Conservation (phyloP, 2,113 vertebrate species). For the Stegastes partitus region DNA sequence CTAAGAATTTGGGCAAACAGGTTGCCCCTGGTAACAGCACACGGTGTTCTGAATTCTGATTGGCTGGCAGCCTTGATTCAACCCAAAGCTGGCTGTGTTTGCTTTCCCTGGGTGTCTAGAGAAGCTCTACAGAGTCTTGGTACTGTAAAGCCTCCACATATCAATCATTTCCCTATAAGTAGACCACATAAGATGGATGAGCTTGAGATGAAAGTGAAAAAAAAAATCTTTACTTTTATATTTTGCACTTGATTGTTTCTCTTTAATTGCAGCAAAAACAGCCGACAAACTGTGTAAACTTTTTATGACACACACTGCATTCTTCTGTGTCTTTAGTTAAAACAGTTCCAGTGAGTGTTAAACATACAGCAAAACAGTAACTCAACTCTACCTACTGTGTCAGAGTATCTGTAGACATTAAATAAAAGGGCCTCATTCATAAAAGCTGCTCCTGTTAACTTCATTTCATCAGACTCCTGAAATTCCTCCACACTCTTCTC, state of each 20-base stretch:
- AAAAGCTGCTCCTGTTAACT: conserved; percentile 23
- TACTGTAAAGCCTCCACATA: conserved; percentile 32
- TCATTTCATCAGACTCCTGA: conserved; percentile 51
- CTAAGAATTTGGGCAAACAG: conserved; percentile 79
- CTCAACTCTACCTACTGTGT: no score
- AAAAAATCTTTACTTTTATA: not conserved
- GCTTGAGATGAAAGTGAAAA: not conserved
- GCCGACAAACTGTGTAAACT: no score
- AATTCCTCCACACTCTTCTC: conserved; percentile 51
- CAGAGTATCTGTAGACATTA: no score
- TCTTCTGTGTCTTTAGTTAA: no score
- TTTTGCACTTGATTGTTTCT: not conserved
- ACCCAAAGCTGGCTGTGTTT: conserved; percentile 71
- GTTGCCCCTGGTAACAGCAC: conserved; percentile 80
- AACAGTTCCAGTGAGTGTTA: no score
- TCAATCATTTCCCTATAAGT: not conserved
- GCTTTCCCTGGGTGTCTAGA: conserved; percentile 68
- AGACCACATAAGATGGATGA: not conserved
- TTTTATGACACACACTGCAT: no score
- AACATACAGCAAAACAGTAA: no score
- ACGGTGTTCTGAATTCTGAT: conserved; percentile 73
- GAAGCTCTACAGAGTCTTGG: conserved; percentile 53
- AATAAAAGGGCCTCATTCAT: conserved; percentile 26
- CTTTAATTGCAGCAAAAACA: conserved; percentile 5
- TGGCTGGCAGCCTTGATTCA: conserved; percentile 71